Base-by-base conservation (phyloP, 2,888 invertebrate species). In the Chloroclystis v-ata region DNA sequence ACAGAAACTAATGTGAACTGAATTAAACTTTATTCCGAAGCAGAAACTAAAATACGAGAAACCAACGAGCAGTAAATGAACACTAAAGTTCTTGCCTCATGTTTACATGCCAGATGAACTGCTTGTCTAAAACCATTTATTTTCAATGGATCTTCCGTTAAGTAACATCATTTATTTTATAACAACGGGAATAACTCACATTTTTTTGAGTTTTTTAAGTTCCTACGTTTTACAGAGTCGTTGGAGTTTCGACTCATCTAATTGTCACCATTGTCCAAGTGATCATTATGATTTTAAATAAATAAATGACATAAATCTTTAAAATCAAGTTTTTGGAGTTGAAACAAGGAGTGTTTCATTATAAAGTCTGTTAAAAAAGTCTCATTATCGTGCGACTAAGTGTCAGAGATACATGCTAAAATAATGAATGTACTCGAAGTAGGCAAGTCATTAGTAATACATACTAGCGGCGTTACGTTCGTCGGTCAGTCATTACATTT, bases 401-500 rank as follows among this genome's bases (percentile, higher is more conserved):
- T 9, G 1, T 7, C 13, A 13, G 9, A 3, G 14, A 3, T 13
- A 14, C 1, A 30, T 9, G 14, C 7, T 29, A 12, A 13, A 30
- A 30, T 63, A 63, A 63, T 64, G 49, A 63, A 64, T 56, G 59
- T 41, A n/a, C n/a, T n/a, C n/a, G n/a, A n/a, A 29, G 47, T 13
- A 49, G 37, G 46, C 48, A 51, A 59, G 63, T 61, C 63, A 69
- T 70, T 67, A 69, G 65, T 61, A 56, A 67, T 62, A 60, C 63
- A 59, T 61, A 20, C n/a, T 47, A 54, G 52, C 33, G 40, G 54
- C 47, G 59, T 65, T 60, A 61, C 61, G n/a, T n/a, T n/a, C n/a
- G 61, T 52, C 38, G 54, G 46, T 59, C 41, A 47, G 39, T 49
- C 47, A 35, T 30, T 52, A 61, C 61, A 67, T 65, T 60, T 54